Percentiles rank a stretch among this genome's conserved stretches.
These are phyloP conservation scores for Hirudinaria manillensis DNA, from an alignment of 2,888 invertebrate genomes.

Conservation along the genomic window DNA sequence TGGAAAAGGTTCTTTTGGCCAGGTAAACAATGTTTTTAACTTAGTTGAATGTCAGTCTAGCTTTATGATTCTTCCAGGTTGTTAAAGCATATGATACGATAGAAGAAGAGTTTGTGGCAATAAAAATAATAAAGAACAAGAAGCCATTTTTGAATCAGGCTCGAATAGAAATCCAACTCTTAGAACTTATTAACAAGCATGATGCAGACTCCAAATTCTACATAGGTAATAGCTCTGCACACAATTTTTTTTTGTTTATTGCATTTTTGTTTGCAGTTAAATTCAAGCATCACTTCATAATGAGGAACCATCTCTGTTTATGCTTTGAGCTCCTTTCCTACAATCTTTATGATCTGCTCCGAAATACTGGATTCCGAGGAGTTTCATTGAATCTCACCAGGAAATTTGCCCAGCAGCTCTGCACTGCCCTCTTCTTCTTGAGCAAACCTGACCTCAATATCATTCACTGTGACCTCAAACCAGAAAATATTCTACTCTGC, in stretches of 20 bases:
- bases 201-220: conserved; percentile 99
- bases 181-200: conserved; percentile 99
- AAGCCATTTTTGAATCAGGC: conserved; percentile 98
- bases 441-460: conserved; percentile 93
- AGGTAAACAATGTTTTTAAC: conserved; percentile 59
- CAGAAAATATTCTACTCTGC: conserved; percentile 98
- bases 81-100: conserved; percentile 97
- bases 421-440: conserved; percentile 96
- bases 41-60: neutral
- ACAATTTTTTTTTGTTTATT: conserved; percentile 41
- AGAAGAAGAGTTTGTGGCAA: conserved; percentile 96
- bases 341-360: conserved; percentile 95
- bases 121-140: conserved; percentile 99
- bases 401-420: conserved; percentile 99
- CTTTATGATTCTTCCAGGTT: conserved; percentile 61
- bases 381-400: conserved; percentile 97
- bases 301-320: conserved; percentile 94
- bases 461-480: conserved; percentile 77
- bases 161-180: conserved; percentile 98
- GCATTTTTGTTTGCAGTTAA: conserved; percentile 60
- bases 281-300: conserved; percentile 99
- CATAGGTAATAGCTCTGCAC: conserved; percentile 58
- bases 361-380: conserved; percentile 99
- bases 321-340: conserved; percentile 99
- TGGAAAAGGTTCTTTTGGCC: conserved; percentile 86